Percentiles rank a stretch among this genome's conserved stretches.
phyloP scores from a whole-genome alignment of 2,888 invertebrate genomes.

The Autographa pulchrina region DNA sequence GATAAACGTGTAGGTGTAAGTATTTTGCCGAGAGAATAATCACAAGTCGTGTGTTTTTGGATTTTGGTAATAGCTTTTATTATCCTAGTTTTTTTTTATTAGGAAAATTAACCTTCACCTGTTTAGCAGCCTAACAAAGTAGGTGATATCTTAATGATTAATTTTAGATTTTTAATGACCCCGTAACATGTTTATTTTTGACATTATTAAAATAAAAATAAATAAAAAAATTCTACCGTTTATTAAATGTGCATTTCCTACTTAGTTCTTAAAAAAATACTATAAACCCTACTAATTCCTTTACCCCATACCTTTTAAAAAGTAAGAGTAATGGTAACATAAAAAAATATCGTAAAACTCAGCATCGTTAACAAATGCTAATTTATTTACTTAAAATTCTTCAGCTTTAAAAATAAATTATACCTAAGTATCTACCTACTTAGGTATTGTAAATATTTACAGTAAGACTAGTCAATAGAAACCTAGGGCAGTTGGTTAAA shows the following conservation, averaged over 20 bases:
- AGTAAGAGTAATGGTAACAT: neutral
- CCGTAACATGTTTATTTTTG: too few relatives aligned
- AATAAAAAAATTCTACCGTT: too few relatives aligned
- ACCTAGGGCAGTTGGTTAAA: too few relatives aligned
- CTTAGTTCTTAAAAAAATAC: neutral
- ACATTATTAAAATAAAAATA: too few relatives aligned
- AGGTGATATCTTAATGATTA: too few relatives aligned
- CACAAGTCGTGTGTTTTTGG: constrained; percentile 1
- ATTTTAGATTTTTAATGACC: too few relatives aligned
- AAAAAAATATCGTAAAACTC: neutral
- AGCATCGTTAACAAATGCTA: neutral
- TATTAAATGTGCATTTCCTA: too few relatives aligned
- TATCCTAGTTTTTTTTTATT: neutral
- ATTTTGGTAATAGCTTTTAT: neutral
- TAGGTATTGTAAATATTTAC: too few relatives aligned
- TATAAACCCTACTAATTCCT: neutral
- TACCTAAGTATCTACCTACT: too few relatives aligned
- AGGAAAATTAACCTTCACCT: too few relatives aligned
- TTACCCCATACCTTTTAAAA: neutral
- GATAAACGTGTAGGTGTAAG: constrained; percentile 20
- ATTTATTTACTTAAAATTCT: neutral
- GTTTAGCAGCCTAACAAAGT: too few relatives aligned
- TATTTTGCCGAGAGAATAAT: constrained; percentile 9
- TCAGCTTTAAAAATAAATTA: neutral
- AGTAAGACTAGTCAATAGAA: too few relatives aligned